Evolutionary conservation across 37 sponge, comb jelly and placozoan species (phyloP), one percentile per base, ranked within the genome.

Genomic region (Ianthella basta): DNA sequence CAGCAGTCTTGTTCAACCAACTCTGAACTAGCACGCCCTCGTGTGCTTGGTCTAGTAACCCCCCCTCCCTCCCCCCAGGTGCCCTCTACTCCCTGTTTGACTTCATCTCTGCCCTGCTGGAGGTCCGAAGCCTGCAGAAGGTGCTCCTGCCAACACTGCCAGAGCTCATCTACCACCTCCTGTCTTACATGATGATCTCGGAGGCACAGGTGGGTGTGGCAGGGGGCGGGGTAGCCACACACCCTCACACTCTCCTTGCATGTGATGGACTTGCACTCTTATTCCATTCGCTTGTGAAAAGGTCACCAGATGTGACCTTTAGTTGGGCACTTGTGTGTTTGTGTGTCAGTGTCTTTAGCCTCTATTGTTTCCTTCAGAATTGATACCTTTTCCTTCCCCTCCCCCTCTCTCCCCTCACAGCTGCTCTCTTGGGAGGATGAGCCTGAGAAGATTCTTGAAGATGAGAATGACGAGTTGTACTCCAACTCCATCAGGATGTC

Each of bases 101-200:
- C 53, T 87, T 93, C 72, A 90, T 90, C 41, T 60, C 55, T 79
- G 84, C 68, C 19, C 79, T 90, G 20, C 75, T 87, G 4, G 85
- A 90, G 53, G 59, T 80, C 34, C 30, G 56, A 15, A 27, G 39
- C 0, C 80, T 82, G 13, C 90, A 81, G 56, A 50, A 55, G 1
- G 30, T 93, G 18, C 81, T 93, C 29, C 85, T 64, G 16, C 88
- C 90, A 12, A 87, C 87, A 27, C 67, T 94, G 39, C 89, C 86
- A 0, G 80, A 90, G 21, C 85, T 94, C 1, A 30, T 88, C 18
- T 68, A 86, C 56, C 70, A 80, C 55, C 89, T 94, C 59, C 83
- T 90, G 29, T n/a, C 82, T 23, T 80, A 88, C 77, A 91, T 90
- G 85, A 89, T 88, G 80, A 67, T 88, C 41, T 87, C 94, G 21